Base-by-base conservation (phyloP, 2,888 invertebrate genomes). In the Pemphredon lugubris region DNA sequence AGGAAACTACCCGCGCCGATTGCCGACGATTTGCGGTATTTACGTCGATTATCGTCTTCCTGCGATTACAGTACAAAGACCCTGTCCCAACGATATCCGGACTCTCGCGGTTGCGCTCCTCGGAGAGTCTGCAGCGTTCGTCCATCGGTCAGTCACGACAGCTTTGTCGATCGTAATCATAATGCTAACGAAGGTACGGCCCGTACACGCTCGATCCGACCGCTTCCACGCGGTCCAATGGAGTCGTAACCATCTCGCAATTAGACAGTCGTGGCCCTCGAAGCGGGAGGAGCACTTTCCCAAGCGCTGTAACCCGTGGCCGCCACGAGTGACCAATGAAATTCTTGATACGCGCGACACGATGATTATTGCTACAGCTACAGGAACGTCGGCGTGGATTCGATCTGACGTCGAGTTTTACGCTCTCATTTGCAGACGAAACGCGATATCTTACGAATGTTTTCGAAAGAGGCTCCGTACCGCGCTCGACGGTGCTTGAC, bases 21-120 rank as follows among this genome's bases (percentile, higher is more conserved):
- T 82, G 79, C 48, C 73, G 75, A 73, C 78, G 77, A 81, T 83
- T 79, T 77, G 79, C 78, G 72, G 79, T 75, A 83, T 83, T 83
- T 80, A 79, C 75, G 80, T 73, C 83, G 80, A 84, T 83, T 80
- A 81, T 80, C 84, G 82, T 83, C 83, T 83, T 83, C 83, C 83
- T 79, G 83, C 77, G 55, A 80, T 80, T 80, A 80, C 55, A 50
- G 75, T 67, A 63, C 77, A 77, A 76, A 77, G 77, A 76, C 77
- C 76, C 72, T 76, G 77, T 76, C 72, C 68, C 59, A 61, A 30
- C 76, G 69, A 76, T 77, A 66, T 77, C 76, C 76, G 76, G 69
- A 54, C 64, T 59, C 58, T 50, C 58, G 53, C 50, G 39, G 54
- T 40, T 54, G 54, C 59, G 45, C 55, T 50, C 53, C 48, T 73